Evolutionary conservation across 2,113 vertebrate species (phyloP).

Genomic region (Mola mola): DNA sequence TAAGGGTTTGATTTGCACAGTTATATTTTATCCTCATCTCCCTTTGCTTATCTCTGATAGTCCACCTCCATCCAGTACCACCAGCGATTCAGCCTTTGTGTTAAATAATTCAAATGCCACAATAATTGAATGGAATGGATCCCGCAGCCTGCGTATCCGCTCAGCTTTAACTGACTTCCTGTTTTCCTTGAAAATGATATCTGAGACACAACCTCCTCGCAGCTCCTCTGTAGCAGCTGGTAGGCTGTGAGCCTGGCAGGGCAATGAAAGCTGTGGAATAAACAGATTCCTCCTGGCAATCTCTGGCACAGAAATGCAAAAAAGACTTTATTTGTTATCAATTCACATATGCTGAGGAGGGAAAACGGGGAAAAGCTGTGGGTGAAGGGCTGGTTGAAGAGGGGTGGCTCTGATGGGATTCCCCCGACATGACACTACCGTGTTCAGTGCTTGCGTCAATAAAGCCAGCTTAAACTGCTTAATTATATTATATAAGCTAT

Average conservation of each 20-base stretch:
- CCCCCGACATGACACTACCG: slow-evolving; percentile 39
- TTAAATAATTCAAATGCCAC: slow-evolving; percentile 69
- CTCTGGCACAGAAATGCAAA: slow-evolving; percentile 23
- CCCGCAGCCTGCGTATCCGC: slow-evolving; percentile 40
- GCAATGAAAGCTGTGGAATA: slow-evolving; percentile 48
- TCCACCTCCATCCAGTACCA: slow-evolving; percentile 43
- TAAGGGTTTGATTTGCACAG: slow-evolving; percentile 67
- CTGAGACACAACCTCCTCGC: slow-evolving; percentile 30
- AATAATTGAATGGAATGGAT: slow-evolving; percentile 67
- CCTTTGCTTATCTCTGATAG: slow-evolving; percentile 36
- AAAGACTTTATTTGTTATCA: slow-evolving; percentile 48
- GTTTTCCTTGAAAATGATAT: slow-evolving; percentile 44
- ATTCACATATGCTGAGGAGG: slow-evolving; percentile 51
- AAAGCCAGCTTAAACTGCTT: slow-evolving; percentile 77
- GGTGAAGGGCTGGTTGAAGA: slow-evolving; percentile 10
- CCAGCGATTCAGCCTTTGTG: slow-evolving; percentile 43
- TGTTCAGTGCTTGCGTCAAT: slow-evolving; percentile 63
- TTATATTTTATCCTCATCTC: slow-evolving; percentile 59
- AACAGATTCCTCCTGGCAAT: slow-evolving; percentile 64
- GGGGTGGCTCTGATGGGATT: slow-evolving; percentile 53
- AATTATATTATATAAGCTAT: slow-evolving; percentile 80
- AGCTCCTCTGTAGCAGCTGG: slow-evolving; percentile 21
- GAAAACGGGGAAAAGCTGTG: slow-evolving; percentile 34
- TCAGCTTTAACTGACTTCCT: slow-evolving; percentile 42
- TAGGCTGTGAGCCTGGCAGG: slow-evolving; percentile 43